phyloP scores from a whole-genome alignment of 2,797 vertebrate genomes.

The Ceryle rudis region DNA sequence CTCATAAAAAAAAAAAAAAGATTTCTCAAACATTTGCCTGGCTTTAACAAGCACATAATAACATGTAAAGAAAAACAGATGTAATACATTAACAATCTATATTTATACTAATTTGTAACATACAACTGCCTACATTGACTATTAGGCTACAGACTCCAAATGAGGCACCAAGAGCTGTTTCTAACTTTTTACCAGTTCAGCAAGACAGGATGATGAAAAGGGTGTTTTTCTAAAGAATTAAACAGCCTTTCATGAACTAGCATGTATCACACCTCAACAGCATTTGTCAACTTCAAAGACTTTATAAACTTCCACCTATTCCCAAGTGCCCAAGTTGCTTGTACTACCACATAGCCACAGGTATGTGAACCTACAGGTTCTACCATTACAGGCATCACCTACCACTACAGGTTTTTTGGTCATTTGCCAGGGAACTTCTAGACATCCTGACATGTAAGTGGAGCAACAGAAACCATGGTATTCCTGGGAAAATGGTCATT shows the following conservation, averaged over 20 bases:
- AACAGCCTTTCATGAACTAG: not conserved
- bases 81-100: not conserved
- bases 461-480: not conserved
- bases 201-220: not conserved
- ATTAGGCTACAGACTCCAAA: not conserved
- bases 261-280: not conserved
- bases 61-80: not conserved
- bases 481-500: not conserved
- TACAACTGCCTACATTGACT: not conserved
- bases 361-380: not conserved
- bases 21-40: not conserved
- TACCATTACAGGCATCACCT: not conserved
- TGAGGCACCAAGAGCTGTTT: not conserved
- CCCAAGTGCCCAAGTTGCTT: not conserved
- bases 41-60: not conserved
- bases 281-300: not conserved
- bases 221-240: not conserved
- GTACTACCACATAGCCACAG: not conserved
- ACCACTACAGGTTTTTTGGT: not conserved
- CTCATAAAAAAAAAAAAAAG: not conserved
- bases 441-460: accelerated
- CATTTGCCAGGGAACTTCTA: not conserved
- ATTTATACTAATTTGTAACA: not conserved
- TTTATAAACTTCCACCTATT: not conserved
- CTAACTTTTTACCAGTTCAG: not conserved